Base-by-base conservation (phyloP, 2,797 vertebrate genomes). In the Micromesistius poutassou region DNA sequence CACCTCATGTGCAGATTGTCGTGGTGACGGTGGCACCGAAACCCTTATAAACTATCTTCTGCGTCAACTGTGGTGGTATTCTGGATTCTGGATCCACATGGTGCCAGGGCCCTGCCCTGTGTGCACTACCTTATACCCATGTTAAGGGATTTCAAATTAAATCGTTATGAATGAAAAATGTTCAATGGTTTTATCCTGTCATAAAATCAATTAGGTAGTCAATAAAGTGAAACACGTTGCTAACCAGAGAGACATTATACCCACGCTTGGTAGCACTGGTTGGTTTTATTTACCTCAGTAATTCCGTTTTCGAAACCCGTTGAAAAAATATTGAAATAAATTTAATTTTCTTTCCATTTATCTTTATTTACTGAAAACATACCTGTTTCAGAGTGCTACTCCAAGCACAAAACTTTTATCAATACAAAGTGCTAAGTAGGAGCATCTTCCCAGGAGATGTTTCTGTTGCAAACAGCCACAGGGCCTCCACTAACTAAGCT, bases 1-100 rank as follows among this genome's bases (percentile, higher is more conserved):
- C 74, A 87, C 80, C n/a, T 82, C 9, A 19, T 78, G 1, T 83
- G 83, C 46, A 78, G 36, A 50, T 33, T 71, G 28, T 76, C 35
- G 16, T 33, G 4, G 8, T 31, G 78, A 30, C 30, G 28, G 13
- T 19, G 22, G 19, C 7, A n/a, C n/a, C 19, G 35, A 73, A 38
- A 38, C 28, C 42, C 72, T 16, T 30, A 55, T 22, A 78, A 19
- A 30, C 13, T 46, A 25, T 25, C 55, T n/a, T 25, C 55, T 25
- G 22, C 22, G 7, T 62, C 22, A 62, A 62, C 50, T 9, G 22
- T 14, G 50, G 50, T 62, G 50, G 19, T 7, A n/a, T 22, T 62
- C 46, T 19, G 4, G 14, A 50, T 19, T 19, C 46, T 50, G 46
- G 9, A 19, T 22, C n/a, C 22, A 62, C 19, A n/a, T n/a, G 50